Percentiles rank a stretch among this genome's conserved stretches.
phyloP scores from a whole-genome alignment of 2,797 vertebrate species.

The Esox masquinongy region DNA sequence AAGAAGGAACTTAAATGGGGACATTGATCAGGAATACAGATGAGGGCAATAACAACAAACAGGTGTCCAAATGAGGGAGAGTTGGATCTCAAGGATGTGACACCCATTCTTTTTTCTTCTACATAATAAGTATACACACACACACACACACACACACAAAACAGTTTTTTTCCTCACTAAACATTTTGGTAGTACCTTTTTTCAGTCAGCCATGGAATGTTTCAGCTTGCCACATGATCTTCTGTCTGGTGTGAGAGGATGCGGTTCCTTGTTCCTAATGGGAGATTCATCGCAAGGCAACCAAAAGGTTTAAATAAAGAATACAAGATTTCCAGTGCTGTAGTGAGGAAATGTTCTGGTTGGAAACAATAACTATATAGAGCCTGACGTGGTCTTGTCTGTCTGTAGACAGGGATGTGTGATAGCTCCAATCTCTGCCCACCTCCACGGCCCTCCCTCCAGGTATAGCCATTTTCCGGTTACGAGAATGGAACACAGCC shows the following conservation, averaged over 20 bases:
- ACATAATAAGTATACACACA: too few species aligned
- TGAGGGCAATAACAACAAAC: too few species aligned
- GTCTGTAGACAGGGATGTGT: neutral
- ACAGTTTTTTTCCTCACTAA: too few species aligned
- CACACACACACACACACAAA: neutral
- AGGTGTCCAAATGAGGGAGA: too few species aligned
- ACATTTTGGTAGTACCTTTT: conserved; percentile 12
- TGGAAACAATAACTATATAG: neutral
- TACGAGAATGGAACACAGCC: conserved; percentile 4
- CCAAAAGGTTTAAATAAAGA: too few species aligned
- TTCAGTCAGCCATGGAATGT: conserved; percentile 35
- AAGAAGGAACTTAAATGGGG: too few species aligned
- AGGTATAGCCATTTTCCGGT: conserved; percentile 19
- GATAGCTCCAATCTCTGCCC: neutral
- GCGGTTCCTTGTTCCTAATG: conserved; percentile 18
- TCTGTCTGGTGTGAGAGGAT: conserved; percentile 21
- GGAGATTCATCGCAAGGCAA: neutral
- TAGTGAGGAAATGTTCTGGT: neutral
- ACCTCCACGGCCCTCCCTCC: conserved; percentile 6
- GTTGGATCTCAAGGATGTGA: too few species aligned
- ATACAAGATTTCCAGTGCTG: neutral
- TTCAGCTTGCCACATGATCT: conserved; percentile 35
- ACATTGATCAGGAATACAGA: too few species aligned
- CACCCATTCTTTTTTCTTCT: too few species aligned
- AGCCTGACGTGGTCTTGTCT: neutral